phyloP scores from a whole-genome alignment of 1,140 invertebrate genomes.

The Aethina tumida region DNA sequence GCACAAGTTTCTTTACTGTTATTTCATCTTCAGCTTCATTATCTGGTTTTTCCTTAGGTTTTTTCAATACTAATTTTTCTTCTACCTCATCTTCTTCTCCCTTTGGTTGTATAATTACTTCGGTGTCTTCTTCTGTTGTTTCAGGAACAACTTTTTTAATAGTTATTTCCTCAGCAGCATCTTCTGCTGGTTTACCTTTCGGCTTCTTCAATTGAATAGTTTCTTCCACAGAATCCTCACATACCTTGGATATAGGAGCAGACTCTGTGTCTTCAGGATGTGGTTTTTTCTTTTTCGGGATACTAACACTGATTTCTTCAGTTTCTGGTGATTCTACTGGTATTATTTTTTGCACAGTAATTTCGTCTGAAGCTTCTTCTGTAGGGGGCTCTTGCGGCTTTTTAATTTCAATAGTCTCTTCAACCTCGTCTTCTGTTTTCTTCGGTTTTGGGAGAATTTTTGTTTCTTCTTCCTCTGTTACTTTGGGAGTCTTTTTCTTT shows the following conservation, averaged over 20 bases:
- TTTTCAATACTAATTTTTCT: constrained; percentile 17
- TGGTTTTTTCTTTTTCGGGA: no score
- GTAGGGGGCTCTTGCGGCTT: no score
- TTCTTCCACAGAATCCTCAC: no score
- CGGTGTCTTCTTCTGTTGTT: constrained; percentile 15
- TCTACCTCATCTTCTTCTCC: constrained; percentile 13
- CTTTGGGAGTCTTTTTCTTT: constrained; percentile 24
- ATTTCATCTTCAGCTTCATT: constrained; percentile 23
- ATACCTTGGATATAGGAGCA: no score
- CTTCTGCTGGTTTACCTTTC: no score
- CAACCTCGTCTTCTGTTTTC: constrained; percentile 15
- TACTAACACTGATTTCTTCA: no score
- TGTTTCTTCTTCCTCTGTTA: constrained; percentile 26
- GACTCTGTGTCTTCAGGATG: no score
- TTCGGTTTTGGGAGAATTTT: constrained; percentile 20
- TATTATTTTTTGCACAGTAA: no score
- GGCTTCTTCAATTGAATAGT: no score
- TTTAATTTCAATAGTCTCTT: constrained; percentile 20
- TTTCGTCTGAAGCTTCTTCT: no score
- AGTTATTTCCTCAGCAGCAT: no score
- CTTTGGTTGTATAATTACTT: constrained; percentile 15
- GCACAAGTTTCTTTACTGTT: constrained; percentile 22
- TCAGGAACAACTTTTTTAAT: constrained; percentile 18
- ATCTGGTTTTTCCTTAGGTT: constrained; percentile 25
- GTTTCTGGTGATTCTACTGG: no score